phyloP scores from a whole-genome alignment of 1,140 invertebrate species.

The Dryas iulia region DNA sequence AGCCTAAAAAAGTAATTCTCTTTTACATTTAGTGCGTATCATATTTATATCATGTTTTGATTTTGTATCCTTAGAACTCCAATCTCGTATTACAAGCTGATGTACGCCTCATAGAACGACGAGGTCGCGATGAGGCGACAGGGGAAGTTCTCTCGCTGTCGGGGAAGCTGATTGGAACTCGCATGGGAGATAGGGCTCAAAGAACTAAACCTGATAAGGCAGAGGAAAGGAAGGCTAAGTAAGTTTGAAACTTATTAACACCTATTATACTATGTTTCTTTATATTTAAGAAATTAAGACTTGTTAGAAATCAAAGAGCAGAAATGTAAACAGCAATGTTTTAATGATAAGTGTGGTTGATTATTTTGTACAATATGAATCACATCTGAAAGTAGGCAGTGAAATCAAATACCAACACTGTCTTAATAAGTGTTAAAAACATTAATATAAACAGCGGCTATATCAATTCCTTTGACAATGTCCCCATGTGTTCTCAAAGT shows the following conservation, averaged over 20 bases:
- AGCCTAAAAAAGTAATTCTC: background rate
- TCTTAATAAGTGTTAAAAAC: no score
- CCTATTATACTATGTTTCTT: no score
- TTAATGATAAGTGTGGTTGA: no score
- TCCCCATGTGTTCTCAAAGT: no score
- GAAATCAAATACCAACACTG: no score
- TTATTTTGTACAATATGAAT: no score
- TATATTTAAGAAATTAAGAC: no score
- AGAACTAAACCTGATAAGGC: slow-evolving; percentile 92
- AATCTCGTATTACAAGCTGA: slow-evolving; percentile 99
- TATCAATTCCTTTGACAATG: no score
- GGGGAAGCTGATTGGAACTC: slow-evolving; percentile 94
- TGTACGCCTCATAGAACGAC: slow-evolving; percentile 96
- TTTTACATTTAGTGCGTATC: background rate
- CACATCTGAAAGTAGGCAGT: no score
- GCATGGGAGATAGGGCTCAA: slow-evolving; percentile 97
- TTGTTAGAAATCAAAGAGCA: no score
- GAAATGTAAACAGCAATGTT: no score
- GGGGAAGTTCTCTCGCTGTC: slow-evolving; percentile 98
- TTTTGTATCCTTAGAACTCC: slow-evolving; percentile 98
- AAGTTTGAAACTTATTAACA: slow-evolving; percentile 56
- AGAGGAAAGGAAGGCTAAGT: slow-evolving; percentile 96
- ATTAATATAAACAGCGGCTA: no score
- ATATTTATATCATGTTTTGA: slow-evolving; percentile 7
- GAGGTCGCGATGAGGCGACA: slow-evolving; percentile 98